Evolutionary conservation across 2,888 invertebrate species (phyloP).

Genomic region (Euproctis similis): DNA sequence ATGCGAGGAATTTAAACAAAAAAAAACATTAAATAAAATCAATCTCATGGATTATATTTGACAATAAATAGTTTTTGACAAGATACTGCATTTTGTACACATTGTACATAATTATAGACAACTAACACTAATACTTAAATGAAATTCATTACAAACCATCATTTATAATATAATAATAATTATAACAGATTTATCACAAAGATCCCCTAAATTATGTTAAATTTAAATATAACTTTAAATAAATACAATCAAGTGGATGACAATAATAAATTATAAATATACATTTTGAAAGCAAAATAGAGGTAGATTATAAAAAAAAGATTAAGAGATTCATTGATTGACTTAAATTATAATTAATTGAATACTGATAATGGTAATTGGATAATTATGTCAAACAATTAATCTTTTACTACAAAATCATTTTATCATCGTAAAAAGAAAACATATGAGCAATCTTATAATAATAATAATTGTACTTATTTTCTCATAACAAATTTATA

Average conservation of each 20-base stretch:
- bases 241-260: no score
- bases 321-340: slow-evolving; percentile 62
- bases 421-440: slow-evolving; percentile 10
- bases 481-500: slow-evolving; percentile 33
- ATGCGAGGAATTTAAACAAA: slow-evolving; percentile 21
- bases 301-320: slow-evolving; percentile 72
- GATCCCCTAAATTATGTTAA: slow-evolving; percentile 35
- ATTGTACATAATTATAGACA: slow-evolving; percentile 32
- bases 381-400: slow-evolving; percentile 20
- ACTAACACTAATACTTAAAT: slow-evolving; percentile 18
- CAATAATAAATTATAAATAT: slow-evolving; percentile 58
- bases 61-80: slow-evolving; percentile 74
- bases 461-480: slow-evolving; percentile 24
- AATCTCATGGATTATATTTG: slow-evolving; percentile 60
- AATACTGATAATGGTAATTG: slow-evolving; percentile 69
- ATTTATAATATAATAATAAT: slow-evolving; percentile 33
- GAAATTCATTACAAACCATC: slow-evolving; percentile 26
- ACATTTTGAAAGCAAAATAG: slow-evolving; percentile 60
- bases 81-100: slow-evolving; percentile 71
- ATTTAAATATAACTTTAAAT: slow-evolving; percentile 33
- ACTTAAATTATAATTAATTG: slow-evolving; percentile 54
- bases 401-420: slow-evolving; percentile 9
- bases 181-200: slow-evolving; percentile 66
- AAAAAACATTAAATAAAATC: slow-evolving; percentile 22
- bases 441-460: slow-evolving; percentile 18